These are phyloP conservation scores for Bugula neritina DNA, from an alignment of 2,888 invertebrate genomes.

Conservation along the genomic window DNA sequence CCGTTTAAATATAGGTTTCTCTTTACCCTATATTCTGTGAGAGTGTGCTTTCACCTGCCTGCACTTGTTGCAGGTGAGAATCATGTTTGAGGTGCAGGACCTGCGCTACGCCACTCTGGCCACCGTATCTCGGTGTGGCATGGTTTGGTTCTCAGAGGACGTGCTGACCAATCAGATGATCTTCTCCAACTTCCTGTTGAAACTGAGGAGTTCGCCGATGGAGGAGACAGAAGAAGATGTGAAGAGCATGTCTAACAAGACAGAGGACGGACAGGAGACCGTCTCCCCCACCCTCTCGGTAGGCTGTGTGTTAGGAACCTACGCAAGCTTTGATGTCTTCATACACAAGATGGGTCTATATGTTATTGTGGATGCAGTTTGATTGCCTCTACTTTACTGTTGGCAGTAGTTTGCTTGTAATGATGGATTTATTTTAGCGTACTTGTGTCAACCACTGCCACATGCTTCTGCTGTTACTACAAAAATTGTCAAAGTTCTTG, in stretches of 20 bases:
- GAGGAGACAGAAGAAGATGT: constrained; percentile 50
- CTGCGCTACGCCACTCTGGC: constrained; percentile 95
- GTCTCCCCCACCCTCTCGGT: constrained; percentile 18
- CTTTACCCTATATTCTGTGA: no score
- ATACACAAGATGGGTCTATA: no score
- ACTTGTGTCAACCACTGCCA: no score
- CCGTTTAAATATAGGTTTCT: no score
- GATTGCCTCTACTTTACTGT: no score
- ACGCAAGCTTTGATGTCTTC: no score
- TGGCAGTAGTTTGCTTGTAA: no score
- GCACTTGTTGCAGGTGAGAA: constrained; percentile 53
- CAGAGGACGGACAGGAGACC: not conserved
- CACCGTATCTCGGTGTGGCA: constrained; percentile 98
- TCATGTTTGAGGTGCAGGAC: constrained; percentile 75
- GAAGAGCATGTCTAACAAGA: constrained; percentile 12
- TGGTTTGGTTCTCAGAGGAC: constrained; percentile 99
- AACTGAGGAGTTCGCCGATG: constrained; percentile 63
- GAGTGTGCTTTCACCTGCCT: no score
- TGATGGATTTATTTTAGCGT: no score
- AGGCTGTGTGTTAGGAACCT: not conserved
- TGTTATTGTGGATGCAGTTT: no score
- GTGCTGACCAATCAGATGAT: constrained; percentile 97
- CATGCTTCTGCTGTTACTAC: no score
- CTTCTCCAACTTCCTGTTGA: constrained; percentile 87
- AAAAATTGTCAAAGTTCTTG: no score